A percentile compares a stretch with the other conserved stretches of the same genome.
phyloP scores from a whole-genome alignment of 2,888 invertebrate genomes.

The Tipula confusa region DNA sequence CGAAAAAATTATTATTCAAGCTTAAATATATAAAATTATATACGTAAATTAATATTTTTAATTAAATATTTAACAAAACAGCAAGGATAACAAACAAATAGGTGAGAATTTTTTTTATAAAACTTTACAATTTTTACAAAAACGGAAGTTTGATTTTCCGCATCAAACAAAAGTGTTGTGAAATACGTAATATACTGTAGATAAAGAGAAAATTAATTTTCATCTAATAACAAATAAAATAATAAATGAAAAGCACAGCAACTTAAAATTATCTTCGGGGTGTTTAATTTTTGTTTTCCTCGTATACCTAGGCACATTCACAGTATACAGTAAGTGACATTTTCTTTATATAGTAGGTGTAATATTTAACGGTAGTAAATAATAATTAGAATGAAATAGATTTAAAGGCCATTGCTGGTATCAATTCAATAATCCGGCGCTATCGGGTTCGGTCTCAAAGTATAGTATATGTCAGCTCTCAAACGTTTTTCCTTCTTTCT shows the following conservation, averaged over 20 bases:
- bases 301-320: not conserved
- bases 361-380: too few species aligned
- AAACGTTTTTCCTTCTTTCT: too few species aligned
- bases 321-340: not conserved
- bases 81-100: not conserved
- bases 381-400: too few species aligned
- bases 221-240: not conserved
- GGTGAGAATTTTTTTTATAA: not conserved
- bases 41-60: not conserved
- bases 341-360: not conserved
- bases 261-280: not conserved
- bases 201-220: not conserved
- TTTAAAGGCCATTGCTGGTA: too few species aligned
- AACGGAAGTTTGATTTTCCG: slow-evolving; percentile 3
- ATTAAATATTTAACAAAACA: slow-evolving; percentile 4
- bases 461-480: too few species aligned
- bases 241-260: not conserved
- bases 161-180: slow-evolving; percentile 5
- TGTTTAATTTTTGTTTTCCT: not conserved
- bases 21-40: not conserved
- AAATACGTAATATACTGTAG: not conserved
- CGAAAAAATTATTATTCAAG: slow-evolving; percentile 3
- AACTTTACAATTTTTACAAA: not conserved
- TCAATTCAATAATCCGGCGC: too few species aligned
- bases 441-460: too few species aligned